Evolutionary conservation across 2,888 invertebrate species (phyloP).

Genomic region (Nycteola revayana): DNA sequence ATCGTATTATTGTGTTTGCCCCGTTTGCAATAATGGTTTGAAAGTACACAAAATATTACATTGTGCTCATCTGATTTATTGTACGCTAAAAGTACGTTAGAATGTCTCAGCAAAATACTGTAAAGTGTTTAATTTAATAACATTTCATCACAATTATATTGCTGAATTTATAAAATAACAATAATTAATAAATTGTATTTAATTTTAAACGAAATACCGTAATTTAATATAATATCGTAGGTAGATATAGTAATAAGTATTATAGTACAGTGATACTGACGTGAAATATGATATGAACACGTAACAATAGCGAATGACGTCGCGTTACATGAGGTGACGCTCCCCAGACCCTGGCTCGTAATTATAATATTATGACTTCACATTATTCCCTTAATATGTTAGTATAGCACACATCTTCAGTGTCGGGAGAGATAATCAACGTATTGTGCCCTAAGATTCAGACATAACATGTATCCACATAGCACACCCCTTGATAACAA

Average conservation of each 20-base stretch:
- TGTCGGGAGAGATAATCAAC: slow-evolving; percentile 39
- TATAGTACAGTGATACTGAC: slow-evolving; percentile 50
- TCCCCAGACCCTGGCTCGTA: slow-evolving; percentile 51
- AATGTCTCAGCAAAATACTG: slow-evolving; percentile 35
- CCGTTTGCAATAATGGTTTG: slow-evolving; percentile 55
- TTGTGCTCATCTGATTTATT: slow-evolving; percentile 64
- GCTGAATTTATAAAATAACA: no score
- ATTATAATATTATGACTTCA: slow-evolving; percentile 76
- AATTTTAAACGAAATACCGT: no score
- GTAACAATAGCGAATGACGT: slow-evolving; percentile 68
- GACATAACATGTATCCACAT: slow-evolving; percentile 40
- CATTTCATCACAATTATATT: no score
- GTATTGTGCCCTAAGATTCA: slow-evolving; percentile 42
- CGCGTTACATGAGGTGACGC: slow-evolving; percentile 54
- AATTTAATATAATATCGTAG: no score
- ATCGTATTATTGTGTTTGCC: slow-evolving; percentile 36
- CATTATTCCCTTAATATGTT: slow-evolving; percentile 58
- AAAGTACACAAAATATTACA: slow-evolving; percentile 64
- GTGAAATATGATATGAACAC: slow-evolving; percentile 53
- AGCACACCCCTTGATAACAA: slow-evolving; percentile 33
- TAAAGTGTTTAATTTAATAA: no score
- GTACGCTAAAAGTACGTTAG: slow-evolving; percentile 10
- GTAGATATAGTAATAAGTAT: no score
- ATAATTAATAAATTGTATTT: no score
- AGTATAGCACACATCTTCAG: slow-evolving; percentile 40